Evolutionary conservation across 2,113 vertebrate genomes (phyloP), one percentile per base, ranked within the genome.

Genomic region (Chionis minor): DNA sequence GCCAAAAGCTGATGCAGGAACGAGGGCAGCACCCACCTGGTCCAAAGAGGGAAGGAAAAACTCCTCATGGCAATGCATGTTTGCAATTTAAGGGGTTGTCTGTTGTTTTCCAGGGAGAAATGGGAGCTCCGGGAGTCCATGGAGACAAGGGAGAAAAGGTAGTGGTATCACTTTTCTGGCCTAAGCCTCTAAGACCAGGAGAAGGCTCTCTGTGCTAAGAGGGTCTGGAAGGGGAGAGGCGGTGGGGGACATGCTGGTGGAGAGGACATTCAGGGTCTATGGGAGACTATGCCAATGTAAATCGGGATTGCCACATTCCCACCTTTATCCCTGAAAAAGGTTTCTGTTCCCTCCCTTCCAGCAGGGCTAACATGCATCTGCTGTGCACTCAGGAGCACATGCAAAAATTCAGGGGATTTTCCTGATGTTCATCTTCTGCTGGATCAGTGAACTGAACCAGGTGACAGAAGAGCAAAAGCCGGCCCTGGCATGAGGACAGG

Each of bases 91-190:
- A 55, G 10, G 28, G 3, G 4, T 32, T 54, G 2, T 28, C 12
- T 65, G 13, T 72, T 87, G 7, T 80, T 92, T 95, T 96, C 47
- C 90, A 98, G 97, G 97, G 96, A 89, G 97, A 97, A 92, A 97
- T 44, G 32, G 97, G 97, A 81, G 92, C 84, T 88, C 86, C 96
- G 3, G 97, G 96, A 94, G 19, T 33, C 69, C 89, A 23, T 27
- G 96, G 97, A 87, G 94, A 88, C 54, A 97, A 94, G 90, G 96
- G 96, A 83, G 96, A 97, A 74, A 98, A 98, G 97, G 97, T 98
- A 92, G 2, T 0, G 1, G 45, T 17, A 45, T 14, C 0, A 1
- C 0, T 72, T 74, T 44, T 21, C 52, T 79, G 23, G 3, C 14
- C 27, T 40, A 44, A 69, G 58, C 82, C 32, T 47, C 54, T 55